Evolutionary conservation across 1,140 invertebrate species (phyloP).

Genomic region (Habropoda laboriosa): DNA sequence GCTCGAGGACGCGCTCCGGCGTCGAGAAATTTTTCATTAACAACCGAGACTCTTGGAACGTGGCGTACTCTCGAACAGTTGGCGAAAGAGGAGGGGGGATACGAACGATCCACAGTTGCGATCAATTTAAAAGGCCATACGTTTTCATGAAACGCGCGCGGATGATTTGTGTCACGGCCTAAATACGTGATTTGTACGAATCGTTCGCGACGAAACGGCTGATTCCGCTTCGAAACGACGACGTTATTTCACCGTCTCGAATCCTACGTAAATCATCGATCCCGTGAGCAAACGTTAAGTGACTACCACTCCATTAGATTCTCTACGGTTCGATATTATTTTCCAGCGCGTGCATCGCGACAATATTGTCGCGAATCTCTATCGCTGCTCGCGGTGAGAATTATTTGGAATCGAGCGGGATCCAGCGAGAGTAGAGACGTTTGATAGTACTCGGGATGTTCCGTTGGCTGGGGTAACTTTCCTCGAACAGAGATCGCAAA

Average conservation of each 20-base stretch:
- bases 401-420: background rate
- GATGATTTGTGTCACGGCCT: slow-evolving; percentile 69
- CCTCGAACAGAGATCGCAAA: background rate
- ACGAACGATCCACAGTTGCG: slow-evolving; percentile 43
- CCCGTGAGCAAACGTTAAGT: slow-evolving; percentile 52
- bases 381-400: too few relatives aligned
- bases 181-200: slow-evolving; percentile 59
- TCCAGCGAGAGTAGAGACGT: background rate
- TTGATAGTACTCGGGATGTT: background rate
- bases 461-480: background rate
- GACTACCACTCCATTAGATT: slow-evolving; percentile 37
- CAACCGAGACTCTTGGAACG: background rate
- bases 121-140: slow-evolving; percentile 68
- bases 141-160: slow-evolving; percentile 58
- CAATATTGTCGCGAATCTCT: background rate
- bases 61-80: background rate
- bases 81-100: background rate
- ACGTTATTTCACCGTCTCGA: slow-evolving; percentile 20
- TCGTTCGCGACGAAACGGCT: slow-evolving; percentile 32
- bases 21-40: slow-evolving; percentile 33
- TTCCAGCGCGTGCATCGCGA: background rate
- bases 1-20: background rate
- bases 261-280: slow-evolving; percentile 58
- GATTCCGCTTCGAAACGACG: slow-evolving; percentile 41
- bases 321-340: slow-evolving; percentile 20